These are phyloP conservation scores for Pomacea maculata DNA, from an alignment of 1,140 invertebrate genomes.

Conservation along the genomic window DNA sequence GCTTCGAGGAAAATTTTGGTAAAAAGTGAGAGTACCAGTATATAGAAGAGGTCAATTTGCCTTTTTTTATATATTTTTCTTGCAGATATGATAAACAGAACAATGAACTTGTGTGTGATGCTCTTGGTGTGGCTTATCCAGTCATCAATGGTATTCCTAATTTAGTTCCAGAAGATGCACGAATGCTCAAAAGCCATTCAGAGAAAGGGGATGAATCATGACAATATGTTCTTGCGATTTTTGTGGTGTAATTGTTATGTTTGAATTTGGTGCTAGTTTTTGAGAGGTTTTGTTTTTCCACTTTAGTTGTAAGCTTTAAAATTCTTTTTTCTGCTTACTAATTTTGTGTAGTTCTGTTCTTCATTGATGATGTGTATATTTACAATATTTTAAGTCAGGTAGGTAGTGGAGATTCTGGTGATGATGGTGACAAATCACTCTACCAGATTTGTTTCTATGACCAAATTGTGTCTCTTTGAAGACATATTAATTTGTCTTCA, in stretches of 20 bases:
- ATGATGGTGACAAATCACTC: no score
- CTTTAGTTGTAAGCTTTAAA: not conserved
- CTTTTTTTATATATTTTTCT: constrained; percentile 14
- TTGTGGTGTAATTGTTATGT: not conserved
- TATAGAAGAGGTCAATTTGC: no score
- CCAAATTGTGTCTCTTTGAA: no score
- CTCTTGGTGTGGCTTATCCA: constrained; percentile 55
- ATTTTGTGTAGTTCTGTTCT: not conserved
- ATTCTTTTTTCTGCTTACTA: not conserved
- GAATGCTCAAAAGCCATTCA: constrained; percentile 39
- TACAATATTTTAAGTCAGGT: no score
- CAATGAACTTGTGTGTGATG: constrained; percentile 53
- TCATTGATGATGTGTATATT: no score
- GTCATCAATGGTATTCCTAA: constrained; percentile 58
- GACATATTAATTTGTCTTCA: no score
- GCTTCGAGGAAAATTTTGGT: no score
- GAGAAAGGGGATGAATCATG: not conserved
- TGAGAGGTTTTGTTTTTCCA: not conserved
- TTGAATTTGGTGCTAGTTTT: not conserved
- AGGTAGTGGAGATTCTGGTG: no score
- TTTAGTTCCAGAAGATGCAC: constrained; percentile 53
- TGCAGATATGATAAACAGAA: constrained; percentile 53
- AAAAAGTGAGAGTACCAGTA: no score
- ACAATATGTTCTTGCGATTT: not conserved
- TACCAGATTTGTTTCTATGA: no score